phyloP scores from a whole-genome alignment of 2,797 vertebrate species.

The Sebastiscus tertius region DNA sequence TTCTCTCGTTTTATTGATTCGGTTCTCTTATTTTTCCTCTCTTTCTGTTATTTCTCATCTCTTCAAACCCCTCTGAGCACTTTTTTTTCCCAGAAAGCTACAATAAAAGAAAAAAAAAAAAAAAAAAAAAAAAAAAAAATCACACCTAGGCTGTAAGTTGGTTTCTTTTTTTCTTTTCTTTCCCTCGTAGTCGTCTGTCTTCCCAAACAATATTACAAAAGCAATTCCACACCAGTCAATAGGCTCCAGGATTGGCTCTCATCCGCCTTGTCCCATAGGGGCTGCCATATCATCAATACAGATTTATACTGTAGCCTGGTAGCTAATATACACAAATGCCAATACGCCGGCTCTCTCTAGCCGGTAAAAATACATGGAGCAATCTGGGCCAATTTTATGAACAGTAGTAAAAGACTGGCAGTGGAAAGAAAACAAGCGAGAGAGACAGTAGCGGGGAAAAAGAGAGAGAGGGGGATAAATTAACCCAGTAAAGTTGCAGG shows the following conservation, averaged over 20 bases:
- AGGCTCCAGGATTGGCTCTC: slow-evolving; percentile 78
- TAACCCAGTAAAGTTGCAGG: slow-evolving; percentile 15
- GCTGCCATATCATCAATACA: slow-evolving; percentile 83
- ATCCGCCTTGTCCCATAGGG: slow-evolving; percentile 74
- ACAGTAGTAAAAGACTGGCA: slow-evolving; percentile 76
- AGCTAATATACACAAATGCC: slow-evolving; percentile 85
- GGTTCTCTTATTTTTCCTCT: slow-evolving; percentile 10
- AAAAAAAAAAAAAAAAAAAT: slow-evolving; percentile 59
- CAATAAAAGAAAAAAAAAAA: slow-evolving; percentile 66
- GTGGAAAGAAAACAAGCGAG: slow-evolving; percentile 55
- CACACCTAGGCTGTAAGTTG: slow-evolving; percentile 46
- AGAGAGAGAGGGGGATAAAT: slow-evolving; percentile 10
- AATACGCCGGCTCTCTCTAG: slow-evolving; percentile 66
- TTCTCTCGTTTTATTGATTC: slow-evolving; percentile 36
- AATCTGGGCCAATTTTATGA: slow-evolving; percentile 79
- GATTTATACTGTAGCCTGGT: slow-evolving; percentile 82
- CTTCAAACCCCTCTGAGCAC: slow-evolving; percentile 31
- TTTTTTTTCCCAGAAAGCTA: slow-evolving; percentile 31
- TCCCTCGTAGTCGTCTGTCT: slow-evolving; percentile 71
- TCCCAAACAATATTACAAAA: slow-evolving; percentile 86
- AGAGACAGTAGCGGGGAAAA: slow-evolving; percentile 8
- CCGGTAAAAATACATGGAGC: slow-evolving; percentile 77
- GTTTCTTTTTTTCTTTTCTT: slow-evolving; percentile 30
- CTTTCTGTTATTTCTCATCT: slow-evolving; percentile 45
- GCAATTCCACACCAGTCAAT: slow-evolving; percentile 84